Evolutionary conservation across 2,797 vertebrate species (phyloP).

Genomic region (Microctenopoma steveboyesi): DNA sequence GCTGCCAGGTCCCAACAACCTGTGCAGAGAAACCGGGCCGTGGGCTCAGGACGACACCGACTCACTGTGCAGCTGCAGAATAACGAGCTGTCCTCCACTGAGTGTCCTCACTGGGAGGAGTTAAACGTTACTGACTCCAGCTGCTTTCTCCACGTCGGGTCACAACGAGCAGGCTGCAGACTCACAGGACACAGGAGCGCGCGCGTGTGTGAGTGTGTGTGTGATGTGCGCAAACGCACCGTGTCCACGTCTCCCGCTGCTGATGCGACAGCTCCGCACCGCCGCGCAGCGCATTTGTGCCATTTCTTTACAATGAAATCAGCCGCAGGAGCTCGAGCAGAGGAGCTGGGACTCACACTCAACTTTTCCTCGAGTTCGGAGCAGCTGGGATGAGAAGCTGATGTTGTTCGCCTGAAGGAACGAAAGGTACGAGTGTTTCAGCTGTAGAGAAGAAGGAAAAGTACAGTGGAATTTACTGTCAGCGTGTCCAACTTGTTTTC

Average conservation of each 20-base stretch:
- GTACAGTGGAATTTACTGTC: too few relatives aligned
- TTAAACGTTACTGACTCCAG: slow-evolving; percentile 25
- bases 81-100: not conserved
- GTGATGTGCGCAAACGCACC: slow-evolving; percentile 9
- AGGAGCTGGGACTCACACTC: not conserved
- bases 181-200: not conserved
- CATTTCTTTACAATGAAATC: slow-evolving; percentile 28
- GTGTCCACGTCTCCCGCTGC: not conserved
- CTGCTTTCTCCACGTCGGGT: slow-evolving; percentile 22
- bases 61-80: too few relatives aligned
- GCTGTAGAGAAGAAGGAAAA: too few relatives aligned
- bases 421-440: slow-evolving; percentile 26
- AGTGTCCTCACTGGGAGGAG: slow-evolving; percentile 49
- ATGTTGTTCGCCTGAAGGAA: slow-evolving; percentile 11
- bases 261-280: not conserved
- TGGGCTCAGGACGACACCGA: too few relatives aligned
- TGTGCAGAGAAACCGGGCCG: not conserved
- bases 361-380: slow-evolving; percentile 30
- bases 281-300: not conserved
- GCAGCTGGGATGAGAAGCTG: slow-evolving; percentile 49
- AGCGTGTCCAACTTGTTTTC: too few relatives aligned
- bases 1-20: too few relatives aligned
- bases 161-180: slow-evolving; percentile 10
- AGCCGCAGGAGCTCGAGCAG: not conserved
- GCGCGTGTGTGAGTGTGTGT: too few relatives aligned